Percentiles rank a stretch among this genome's conserved stretches.
Conservation (phyloP, 2,113 vertebrate species). For the Noctilio leporinus region DNA sequence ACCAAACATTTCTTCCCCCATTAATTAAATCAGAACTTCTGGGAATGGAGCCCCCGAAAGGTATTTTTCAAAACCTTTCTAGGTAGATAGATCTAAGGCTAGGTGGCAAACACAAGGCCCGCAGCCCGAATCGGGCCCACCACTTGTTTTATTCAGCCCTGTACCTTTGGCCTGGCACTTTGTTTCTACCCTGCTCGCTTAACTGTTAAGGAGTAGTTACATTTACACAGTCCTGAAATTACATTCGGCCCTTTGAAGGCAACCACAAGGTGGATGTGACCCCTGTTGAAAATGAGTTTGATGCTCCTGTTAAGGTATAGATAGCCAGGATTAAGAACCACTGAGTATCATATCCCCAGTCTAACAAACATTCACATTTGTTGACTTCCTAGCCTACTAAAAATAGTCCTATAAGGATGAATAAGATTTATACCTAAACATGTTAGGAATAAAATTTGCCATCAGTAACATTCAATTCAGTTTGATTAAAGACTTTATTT, state of each 20-base stretch:
- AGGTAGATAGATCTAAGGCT: background rate
- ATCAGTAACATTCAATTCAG: background rate
- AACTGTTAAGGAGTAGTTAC: no score
- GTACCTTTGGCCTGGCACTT: no score
- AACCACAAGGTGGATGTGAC: no score
- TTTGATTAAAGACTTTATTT: background rate
- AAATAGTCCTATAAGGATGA: background rate
- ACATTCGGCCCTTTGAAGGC: no score
- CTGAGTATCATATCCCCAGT: background rate
- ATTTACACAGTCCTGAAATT: no score
- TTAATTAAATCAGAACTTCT: background rate
- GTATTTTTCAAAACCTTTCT: background rate
- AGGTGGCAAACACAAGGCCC: no score
- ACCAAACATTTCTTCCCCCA: background rate
- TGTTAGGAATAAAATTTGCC: background rate
- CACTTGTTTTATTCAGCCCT: no score
- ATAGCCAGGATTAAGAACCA: background rate
- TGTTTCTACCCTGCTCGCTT: no score
- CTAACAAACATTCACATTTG: background rate
- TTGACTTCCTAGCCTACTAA: background rate
- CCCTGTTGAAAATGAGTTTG: no score
- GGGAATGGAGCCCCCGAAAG: background rate
- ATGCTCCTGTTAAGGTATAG: no score
- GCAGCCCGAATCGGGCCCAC: no score
- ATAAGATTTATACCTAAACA: background rate